Evolutionary conservation across 1,140 invertebrate species (phyloP).

Genomic region (Drosophila nikananu): DNA sequence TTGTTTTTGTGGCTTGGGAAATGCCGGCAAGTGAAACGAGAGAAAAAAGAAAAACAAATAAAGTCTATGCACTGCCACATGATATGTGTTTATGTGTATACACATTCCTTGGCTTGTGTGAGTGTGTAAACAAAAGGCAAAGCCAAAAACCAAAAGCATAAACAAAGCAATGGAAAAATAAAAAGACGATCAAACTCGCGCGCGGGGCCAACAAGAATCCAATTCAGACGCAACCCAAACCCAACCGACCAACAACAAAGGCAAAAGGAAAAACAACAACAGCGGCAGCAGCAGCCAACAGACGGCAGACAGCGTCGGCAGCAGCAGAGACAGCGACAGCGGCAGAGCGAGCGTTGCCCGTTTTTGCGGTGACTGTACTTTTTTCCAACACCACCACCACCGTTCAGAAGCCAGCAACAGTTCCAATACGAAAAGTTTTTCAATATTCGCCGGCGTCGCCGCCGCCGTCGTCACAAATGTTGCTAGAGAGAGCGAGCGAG

Average conservation of each 20-base stretch:
- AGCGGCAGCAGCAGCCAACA: conserved; percentile 30
- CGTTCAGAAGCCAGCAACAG: conserved; percentile 73
- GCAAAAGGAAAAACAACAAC: conserved; percentile 20
- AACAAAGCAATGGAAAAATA: conserved; percentile 42
- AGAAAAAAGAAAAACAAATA: conserved; percentile 45
- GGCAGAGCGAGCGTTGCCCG: conserved; percentile 47
- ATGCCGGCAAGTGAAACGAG: conserved; percentile 64
- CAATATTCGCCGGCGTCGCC: conserved; percentile 77
- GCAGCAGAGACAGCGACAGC: conserved; percentile 44
- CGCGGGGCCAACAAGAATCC: conserved; percentile 77
- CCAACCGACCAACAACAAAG: conserved; percentile 53
- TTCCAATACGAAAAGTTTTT: conserved; percentile 82
- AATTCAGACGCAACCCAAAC: conserved; percentile 63
- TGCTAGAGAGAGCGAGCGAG: conserved; percentile 55
- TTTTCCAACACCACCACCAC: conserved; percentile 59
- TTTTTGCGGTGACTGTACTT: conserved; percentile 84
- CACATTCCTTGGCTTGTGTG: conserved; percentile 8
- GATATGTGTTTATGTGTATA: conserved; percentile 12
- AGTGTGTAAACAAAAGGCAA: conserved; percentile 58
- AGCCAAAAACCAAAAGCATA: conserved; percentile 54
- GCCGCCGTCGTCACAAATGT: conserved; percentile 69
- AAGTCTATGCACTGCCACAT: conserved; percentile 47
- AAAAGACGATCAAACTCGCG: conserved; percentile 74
- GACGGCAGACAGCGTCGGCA: conserved; percentile 37
- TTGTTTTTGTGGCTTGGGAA: conserved; percentile 53